phyloP scores from a whole-genome alignment of 2,888 invertebrate genomes.

The Oxyscelio sp. region DNA sequence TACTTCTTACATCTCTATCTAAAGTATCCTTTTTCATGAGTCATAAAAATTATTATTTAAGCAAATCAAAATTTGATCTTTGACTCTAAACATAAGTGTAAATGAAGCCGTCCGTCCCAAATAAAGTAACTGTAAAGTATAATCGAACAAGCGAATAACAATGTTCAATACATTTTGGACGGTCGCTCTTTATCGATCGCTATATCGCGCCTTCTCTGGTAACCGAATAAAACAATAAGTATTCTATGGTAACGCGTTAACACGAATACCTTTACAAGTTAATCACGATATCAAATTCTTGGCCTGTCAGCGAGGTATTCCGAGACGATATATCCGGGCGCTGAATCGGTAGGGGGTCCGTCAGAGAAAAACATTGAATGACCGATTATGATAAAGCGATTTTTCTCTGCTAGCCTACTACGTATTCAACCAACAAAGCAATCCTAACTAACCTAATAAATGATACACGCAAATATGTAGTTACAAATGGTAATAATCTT shows the following conservation, averaged over 20 bases:
- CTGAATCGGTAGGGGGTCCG: constrained; percentile 82
- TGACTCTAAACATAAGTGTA: constrained; percentile 30
- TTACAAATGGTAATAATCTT: no score
- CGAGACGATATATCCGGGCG: constrained; percentile 87
- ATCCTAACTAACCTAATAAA: constrained; percentile 81
- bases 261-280: constrained; percentile 85
- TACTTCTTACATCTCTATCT: no score
- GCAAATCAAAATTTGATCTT: constrained; percentile 29
- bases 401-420: constrained; percentile 73
- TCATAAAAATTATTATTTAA: constrained; percentile 34
- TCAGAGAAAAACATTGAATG: constrained; percentile 85
- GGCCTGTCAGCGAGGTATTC: constrained; percentile 87
- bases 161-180: constrained; percentile 38
- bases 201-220: constrained; percentile 74
- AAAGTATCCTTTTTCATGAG: neutral
- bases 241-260: constrained; percentile 81
- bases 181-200: constrained; percentile 72
- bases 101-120: constrained; percentile 23
- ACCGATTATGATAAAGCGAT: constrained; percentile 89
- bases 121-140: constrained; percentile 53
- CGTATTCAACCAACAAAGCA: constrained; percentile 79
- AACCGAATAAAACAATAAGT: constrained; percentile 77
- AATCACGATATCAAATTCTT: constrained; percentile 88
- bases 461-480: constrained; percentile 87
- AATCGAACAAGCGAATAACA: constrained; percentile 43